Percentiles rank a stretch among this genome's conserved stretches.
These are phyloP conservation scores for Tragelaphus scriptus DNA, from an alignment of 2,113 vertebrate genomes.

Conservation along the genomic window DNA sequence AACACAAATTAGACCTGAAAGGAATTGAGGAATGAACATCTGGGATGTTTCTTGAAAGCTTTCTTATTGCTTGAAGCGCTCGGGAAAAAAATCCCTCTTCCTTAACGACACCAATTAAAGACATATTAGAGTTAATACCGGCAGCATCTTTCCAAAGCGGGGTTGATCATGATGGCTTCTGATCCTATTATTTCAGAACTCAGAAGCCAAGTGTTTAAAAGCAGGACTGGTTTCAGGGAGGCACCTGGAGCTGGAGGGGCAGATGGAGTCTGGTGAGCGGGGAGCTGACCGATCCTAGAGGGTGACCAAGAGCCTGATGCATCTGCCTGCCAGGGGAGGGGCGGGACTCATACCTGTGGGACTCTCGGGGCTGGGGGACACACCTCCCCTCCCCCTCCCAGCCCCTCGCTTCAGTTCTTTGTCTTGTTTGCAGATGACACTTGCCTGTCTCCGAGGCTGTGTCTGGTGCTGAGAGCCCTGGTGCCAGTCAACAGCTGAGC, in stretches of 20 bases:
- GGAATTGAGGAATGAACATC: constrained; percentile 44
- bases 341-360: neutral
- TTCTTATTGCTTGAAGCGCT: constrained; percentile 46
- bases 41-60: constrained; percentile 53
- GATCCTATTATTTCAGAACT: neutral
- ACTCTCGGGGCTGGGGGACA: too few species aligned
- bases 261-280: neutral
- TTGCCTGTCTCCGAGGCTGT: too few species aligned
- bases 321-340: neutral
- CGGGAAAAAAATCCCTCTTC: constrained; percentile 27
- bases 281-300: neutral
- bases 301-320: too few species aligned
- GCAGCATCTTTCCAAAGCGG: neutral
- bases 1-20: constrained; percentile 65
- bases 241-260: neutral
- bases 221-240: neutral
- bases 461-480: neutral
- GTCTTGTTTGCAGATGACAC: neutral
- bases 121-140: neutral
- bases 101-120: constrained; percentile 20
- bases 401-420: too few species aligned
- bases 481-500: fast-evolving
- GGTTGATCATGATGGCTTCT: neutral
- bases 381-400: fast-evolving
- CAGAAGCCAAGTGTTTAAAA: neutral